Conservation (phyloP, 2,888 invertebrate species). For the Drosophila koepferae region DNA sequence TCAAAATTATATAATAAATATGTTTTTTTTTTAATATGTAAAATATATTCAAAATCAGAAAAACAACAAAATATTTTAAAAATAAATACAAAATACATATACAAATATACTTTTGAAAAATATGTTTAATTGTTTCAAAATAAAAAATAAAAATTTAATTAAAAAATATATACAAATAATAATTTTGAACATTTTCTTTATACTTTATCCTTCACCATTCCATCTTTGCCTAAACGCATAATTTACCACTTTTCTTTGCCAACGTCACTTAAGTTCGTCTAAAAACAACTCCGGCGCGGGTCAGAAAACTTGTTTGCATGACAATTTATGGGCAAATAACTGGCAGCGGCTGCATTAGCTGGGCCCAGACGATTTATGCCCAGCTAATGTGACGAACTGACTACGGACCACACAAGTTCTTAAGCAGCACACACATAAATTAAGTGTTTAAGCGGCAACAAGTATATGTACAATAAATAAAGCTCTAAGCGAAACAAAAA, state of each 20-base stretch:
- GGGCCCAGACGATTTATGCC: conserved; percentile 72
- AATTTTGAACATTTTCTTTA: too few relatives aligned
- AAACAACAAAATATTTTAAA: too few relatives aligned
- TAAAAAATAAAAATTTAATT: too few relatives aligned
- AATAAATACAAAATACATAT: too few relatives aligned
- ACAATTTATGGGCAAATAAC: conserved; percentile 38
- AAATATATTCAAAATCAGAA: too few relatives aligned
- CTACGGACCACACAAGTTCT: conserved; percentile 16
- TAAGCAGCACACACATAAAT: conserved; percentile 55
- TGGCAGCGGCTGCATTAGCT: conserved; percentile 25
- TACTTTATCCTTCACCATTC: too few relatives aligned
- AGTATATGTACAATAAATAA: conserved; percentile 52
- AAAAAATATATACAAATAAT: too few relatives aligned
- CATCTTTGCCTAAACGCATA: not conserved
- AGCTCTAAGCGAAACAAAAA: conserved; percentile 19
- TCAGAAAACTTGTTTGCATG: conserved; percentile 28
- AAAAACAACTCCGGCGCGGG: not conserved
- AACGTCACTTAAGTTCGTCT: not conserved
- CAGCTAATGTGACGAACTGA: conserved; percentile 60
- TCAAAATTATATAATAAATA: not conserved
- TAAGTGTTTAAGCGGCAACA: conserved; percentile 60
- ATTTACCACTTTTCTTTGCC: not conserved
- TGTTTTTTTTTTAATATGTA: too few relatives aligned
- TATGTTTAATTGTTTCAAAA: too few relatives aligned
- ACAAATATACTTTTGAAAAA: too few relatives aligned